These are phyloP conservation scores for Pristionchus mayeri DNA, from an alignment of 2,888 invertebrate species.

Conservation along the genomic window DNA sequence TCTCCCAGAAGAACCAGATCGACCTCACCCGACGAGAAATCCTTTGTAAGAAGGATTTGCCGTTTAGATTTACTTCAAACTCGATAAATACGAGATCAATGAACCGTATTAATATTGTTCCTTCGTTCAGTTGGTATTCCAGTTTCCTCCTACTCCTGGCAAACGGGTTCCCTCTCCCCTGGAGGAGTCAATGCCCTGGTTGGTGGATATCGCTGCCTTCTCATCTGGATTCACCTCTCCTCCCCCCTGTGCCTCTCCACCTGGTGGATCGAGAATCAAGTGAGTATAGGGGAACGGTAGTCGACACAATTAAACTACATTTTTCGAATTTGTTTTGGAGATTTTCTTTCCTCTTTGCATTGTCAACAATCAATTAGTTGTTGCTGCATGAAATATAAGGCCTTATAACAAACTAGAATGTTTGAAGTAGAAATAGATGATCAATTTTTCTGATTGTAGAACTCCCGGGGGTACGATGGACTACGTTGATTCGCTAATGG, in stretches of 20 bases:
- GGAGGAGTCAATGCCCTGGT: neutral
- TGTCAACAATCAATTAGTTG: no score
- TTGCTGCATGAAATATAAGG: no score
- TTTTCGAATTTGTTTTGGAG: no score
- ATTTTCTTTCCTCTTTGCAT: no score
- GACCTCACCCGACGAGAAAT: neutral
- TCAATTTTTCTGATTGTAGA: no score
- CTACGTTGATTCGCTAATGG: neutral
- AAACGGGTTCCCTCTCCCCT: neutral
- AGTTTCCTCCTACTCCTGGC: constrained; percentile 9
- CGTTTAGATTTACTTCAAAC: no score
- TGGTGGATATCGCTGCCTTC: neutral
- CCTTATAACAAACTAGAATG: no score
- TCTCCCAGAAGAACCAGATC: neutral
- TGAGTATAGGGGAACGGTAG: neutral
- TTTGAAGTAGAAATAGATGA: no score
- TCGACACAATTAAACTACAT: no score
- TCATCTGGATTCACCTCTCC: neutral
- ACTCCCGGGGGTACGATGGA: constrained; percentile 13
- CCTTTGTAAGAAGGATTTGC: neutral
- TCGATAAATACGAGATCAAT: no score
- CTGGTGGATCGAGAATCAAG: neutral
- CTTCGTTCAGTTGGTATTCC: neutral
- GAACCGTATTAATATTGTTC: neutral
- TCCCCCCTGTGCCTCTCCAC: neutral